Percentiles rank a stretch among this genome's conserved stretches.
Evolutionary conservation across 2,797 vertebrate genomes (phyloP).

Genomic region (Gouania willdenowi): DNA sequence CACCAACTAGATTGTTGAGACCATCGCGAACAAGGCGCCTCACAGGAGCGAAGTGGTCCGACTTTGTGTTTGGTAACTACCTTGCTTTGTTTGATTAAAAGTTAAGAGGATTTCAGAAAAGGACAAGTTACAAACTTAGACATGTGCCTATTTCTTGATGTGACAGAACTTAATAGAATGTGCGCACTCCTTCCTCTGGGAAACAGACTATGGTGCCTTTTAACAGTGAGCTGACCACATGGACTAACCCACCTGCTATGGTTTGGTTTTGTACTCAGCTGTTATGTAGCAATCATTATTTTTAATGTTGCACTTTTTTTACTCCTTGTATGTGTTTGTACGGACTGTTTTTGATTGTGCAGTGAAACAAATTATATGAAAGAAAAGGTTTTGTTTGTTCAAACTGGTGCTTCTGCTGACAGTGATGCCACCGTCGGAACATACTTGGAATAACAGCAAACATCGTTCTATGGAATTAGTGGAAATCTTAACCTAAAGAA

Average conservation of each 20-base stretch:
- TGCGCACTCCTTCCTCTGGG: slow-evolving; percentile 38
- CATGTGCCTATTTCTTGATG: too few relatives aligned
- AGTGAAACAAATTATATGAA: slow-evolving; percentile 42
- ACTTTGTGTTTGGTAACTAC: slow-evolving; percentile 90
- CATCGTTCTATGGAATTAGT: too few relatives aligned
- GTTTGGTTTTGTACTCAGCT: slow-evolving; percentile 71
- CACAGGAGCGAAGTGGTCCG: slow-evolving; percentile 75
- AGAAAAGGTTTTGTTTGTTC: too few relatives aligned
- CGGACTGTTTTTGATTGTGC: slow-evolving; percentile 23
- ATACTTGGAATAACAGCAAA: background rate
- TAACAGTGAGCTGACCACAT: slow-evolving; percentile 63
- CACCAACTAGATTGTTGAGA: slow-evolving; percentile 73
- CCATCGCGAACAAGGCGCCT: slow-evolving; percentile 76
- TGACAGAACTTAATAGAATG: slow-evolving; percentile 53
- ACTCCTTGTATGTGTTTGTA: slow-evolving; percentile 54
- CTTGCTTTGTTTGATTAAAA: background rate
- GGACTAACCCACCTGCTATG: slow-evolving; percentile 47
- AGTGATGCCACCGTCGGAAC: slow-evolving; percentile 2
- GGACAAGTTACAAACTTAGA: too few relatives aligned
- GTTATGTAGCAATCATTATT: slow-evolving; percentile 80
- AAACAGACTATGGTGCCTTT: slow-evolving; percentile 70
- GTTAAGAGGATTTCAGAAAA: too few relatives aligned
- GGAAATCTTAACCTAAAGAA: too few relatives aligned
- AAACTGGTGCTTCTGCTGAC: slow-evolving; percentile 21
- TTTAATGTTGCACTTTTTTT: slow-evolving; percentile 82